These are phyloP conservation scores for Cantharis flavilabris DNA, from an alignment of 2,888 invertebrate species.

Conservation along the genomic window DNA sequence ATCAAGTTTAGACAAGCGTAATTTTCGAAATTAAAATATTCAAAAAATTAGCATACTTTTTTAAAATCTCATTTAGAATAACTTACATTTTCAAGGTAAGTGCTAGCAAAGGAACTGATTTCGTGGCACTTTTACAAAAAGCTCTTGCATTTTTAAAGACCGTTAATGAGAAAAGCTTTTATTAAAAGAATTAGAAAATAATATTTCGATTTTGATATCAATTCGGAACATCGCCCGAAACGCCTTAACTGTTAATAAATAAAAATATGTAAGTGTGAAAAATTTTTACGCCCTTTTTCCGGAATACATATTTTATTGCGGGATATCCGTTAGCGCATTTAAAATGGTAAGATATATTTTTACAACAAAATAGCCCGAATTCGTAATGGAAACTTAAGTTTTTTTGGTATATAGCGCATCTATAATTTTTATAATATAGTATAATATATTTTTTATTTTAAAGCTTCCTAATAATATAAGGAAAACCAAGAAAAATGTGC, in stretches of 20 bases:
- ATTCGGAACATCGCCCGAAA: conserved; percentile 4
- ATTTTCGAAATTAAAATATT: background rate
- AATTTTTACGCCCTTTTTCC: conserved; percentile 28
- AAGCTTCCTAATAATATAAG: background rate
- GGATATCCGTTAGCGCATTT: conserved; percentile 32
- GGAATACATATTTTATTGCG: conserved; percentile 31
- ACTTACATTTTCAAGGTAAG: background rate
- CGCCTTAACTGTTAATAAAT: conserved; percentile 22
- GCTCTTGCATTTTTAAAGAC: background rate
- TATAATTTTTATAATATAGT: background rate
- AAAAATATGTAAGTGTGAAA: conserved; percentile 22
- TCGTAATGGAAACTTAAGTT: background rate
- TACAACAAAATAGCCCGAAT: background rate
- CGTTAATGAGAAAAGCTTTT: background rate
- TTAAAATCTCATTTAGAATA: background rate
- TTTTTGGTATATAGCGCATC: background rate
- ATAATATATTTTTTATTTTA: background rate
- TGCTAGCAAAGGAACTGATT: background rate
- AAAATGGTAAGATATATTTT: conserved; percentile 24
- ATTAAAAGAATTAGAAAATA: background rate
- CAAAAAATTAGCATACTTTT: background rate
- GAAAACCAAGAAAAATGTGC: background rate
- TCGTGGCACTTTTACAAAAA: background rate
- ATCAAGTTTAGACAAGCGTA: background rate
- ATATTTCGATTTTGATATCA: background rate